Percentiles rank a stretch among this genome's conserved stretches.
Evolutionary conservation across 2,888 invertebrate species (phyloP).

Genomic region (Phymatocera aterrima): DNA sequence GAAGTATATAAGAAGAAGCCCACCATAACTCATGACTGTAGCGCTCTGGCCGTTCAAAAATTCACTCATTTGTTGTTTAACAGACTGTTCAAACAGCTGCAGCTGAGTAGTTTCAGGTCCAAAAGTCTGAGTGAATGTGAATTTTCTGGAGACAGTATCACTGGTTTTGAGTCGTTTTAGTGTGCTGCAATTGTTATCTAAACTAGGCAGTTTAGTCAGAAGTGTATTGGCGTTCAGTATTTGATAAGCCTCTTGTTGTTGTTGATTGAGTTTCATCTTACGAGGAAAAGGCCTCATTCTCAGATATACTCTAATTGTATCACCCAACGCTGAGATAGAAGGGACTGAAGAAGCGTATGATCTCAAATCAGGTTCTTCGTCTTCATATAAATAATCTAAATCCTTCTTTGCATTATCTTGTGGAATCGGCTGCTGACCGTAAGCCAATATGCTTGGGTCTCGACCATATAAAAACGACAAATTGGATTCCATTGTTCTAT

Average conservation of each 20-base stretch:
- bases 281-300: slow-evolving; percentile 77
- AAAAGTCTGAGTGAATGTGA: slow-evolving; percentile 69
- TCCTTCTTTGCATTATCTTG: slow-evolving; percentile 60
- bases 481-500: slow-evolving; percentile 50
- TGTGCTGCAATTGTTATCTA: slow-evolving; percentile 61
- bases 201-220: slow-evolving; percentile 73
- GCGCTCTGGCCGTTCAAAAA: slow-evolving; percentile 81
- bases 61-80: slow-evolving; percentile 66
- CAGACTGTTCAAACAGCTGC: slow-evolving; percentile 72
- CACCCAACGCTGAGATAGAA: slow-evolving; percentile 45
- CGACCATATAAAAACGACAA: slow-evolving; percentile 68
- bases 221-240: slow-evolving; percentile 75
- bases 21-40: slow-evolving; percentile 88
- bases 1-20: slow-evolving; percentile 9
- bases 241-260: slow-evolving; percentile 72
- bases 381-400: slow-evolving; percentile 63
- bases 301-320: slow-evolving; percentile 77
- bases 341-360: neutral
- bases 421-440: slow-evolving; percentile 61
- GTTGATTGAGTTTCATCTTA: slow-evolving; percentile 58
- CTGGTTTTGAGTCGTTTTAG: slow-evolving; percentile 59
- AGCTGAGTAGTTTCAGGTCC: slow-evolving; percentile 70
- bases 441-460: slow-evolving; percentile 70
- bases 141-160: slow-evolving; percentile 64
- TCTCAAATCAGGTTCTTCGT: slow-evolving; percentile 54